Percentiles rank a stretch among this genome's conserved stretches.
phyloP scores from a whole-genome alignment of 92 coral and sea anemone species.

The Epizoanthus ramosus region DNA sequence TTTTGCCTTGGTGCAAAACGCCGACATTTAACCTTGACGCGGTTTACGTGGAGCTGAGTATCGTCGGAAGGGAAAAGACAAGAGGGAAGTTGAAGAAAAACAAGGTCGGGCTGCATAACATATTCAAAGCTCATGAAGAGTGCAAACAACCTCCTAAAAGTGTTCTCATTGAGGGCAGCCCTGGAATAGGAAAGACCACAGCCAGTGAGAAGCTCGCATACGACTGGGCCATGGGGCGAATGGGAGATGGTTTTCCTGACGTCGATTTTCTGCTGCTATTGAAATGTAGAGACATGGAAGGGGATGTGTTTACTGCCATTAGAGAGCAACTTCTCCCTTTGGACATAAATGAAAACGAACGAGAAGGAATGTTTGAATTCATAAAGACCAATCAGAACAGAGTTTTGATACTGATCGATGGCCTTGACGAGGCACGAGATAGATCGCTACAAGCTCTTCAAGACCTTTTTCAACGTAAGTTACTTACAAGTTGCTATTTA shows the following conservation, averaged over 20 bases:
- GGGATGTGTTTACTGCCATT: conserved; percentile 28
- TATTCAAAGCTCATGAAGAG: conserved; percentile 24
- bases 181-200: no score
- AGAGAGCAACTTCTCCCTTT: conserved; percentile 35
- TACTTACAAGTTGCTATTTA: no score
- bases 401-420: conserved; percentile 38
- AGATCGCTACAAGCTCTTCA: background rate
- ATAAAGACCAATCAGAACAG: conserved; percentile 22
- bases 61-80: conserved; percentile 10
- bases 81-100: conserved; percentile 17
- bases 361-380: conserved; percentile 19
- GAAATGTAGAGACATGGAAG: no score
- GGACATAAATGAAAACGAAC: conserved; percentile 20
- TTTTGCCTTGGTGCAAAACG: no score
- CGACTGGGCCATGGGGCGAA: no score
- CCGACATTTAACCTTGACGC: no score
- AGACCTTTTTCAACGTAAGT: conserved; percentile 32
- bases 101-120: conserved; percentile 16
- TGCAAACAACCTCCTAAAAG: no score
- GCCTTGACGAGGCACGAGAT: conserved; percentile 26
- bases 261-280: no score
- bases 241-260: no score
- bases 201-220: no score
- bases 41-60: no score
- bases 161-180: no score